These are phyloP conservation scores for Polyommatus icarus DNA, from an alignment of 2,888 invertebrate species.

Conservation along the genomic window DNA sequence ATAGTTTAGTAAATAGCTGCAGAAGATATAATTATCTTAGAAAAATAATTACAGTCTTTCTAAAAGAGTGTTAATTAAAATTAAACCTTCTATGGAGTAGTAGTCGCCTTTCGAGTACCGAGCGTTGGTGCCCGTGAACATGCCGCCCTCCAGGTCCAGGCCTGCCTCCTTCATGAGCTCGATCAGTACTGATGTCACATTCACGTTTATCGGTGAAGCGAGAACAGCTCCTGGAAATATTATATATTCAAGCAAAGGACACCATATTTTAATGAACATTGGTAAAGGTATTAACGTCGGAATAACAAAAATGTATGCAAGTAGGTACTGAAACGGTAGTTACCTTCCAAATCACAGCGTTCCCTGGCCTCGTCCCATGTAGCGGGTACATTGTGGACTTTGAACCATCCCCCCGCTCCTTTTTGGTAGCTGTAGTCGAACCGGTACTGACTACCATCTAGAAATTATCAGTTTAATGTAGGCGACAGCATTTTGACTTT, in stretches of 20 bases:
- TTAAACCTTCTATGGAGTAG: slow-evolving; percentile 23
- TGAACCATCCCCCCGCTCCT: slow-evolving; percentile 6
- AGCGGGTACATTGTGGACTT: background rate
- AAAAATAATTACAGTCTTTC: too few relatives aligned
- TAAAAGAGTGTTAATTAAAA: too few relatives aligned
- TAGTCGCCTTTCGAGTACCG: slow-evolving; percentile 13
- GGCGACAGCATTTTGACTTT: background rate
- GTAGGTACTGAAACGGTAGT: too few relatives aligned
- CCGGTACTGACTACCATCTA: slow-evolving; percentile 1
- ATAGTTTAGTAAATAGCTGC: background rate
- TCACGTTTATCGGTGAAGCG: slow-evolving; percentile 24
- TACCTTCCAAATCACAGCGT: slow-evolving; percentile 14
- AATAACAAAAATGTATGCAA: too few relatives aligned
- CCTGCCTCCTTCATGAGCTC: background rate
- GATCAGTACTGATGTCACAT: background rate
- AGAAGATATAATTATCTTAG: too few relatives aligned
- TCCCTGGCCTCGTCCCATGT: slow-evolving; percentile 11
- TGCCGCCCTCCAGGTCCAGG: background rate
- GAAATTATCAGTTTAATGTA: background rate
- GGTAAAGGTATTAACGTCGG: too few relatives aligned
- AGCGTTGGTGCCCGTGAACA: slow-evolving; percentile 18
- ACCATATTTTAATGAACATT: too few relatives aligned
- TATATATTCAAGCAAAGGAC: background rate
- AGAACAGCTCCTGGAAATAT: slow-evolving; percentile 24
- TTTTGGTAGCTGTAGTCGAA: slow-evolving; percentile 16